Conservation (phyloP, 2,888 invertebrate genomes). For the Augochlorella aurata region DNA sequence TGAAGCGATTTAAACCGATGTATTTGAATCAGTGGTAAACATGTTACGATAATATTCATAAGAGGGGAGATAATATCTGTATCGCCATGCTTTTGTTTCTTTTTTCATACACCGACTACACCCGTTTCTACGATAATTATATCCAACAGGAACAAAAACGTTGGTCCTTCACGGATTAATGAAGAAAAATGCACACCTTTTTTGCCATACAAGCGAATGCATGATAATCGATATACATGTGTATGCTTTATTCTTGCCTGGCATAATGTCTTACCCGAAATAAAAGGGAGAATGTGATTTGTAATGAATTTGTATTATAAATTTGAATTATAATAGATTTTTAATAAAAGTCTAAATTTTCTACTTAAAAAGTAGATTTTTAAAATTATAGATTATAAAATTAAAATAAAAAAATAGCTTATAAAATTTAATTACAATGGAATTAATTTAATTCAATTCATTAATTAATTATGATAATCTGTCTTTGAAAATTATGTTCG, state of each 20-base stretch:
- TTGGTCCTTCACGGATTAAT: slow-evolving; percentile 30
- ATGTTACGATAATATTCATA: not conserved
- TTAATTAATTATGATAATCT: no score
- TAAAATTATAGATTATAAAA: no score
- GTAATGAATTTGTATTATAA: no score
- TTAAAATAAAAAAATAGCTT: no score
- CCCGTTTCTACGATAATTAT: slow-evolving; percentile 25
- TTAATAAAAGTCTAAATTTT: no score
- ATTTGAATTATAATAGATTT: no score
- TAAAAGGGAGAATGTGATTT: not conserved
- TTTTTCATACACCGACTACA: not conserved
- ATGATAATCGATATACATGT: not conserved
- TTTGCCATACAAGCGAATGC: not conserved
- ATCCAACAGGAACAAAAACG: slow-evolving; percentile 11
- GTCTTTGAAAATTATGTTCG: not conserved
- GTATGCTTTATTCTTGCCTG: not conserved
- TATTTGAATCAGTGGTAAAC: not conserved
- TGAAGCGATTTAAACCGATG: not conserved
- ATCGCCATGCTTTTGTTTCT: not conserved
- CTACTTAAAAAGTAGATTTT: no score
- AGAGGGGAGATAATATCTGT: slow-evolving; percentile 5
- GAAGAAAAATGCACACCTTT: slow-evolving; percentile 12
- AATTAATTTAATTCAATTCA: not conserved
- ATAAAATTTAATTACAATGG: not conserved
- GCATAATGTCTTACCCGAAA: not conserved